Base-by-base conservation (phyloP, 1,140 invertebrate genomes). In the Phocides pigmalion region DNA sequence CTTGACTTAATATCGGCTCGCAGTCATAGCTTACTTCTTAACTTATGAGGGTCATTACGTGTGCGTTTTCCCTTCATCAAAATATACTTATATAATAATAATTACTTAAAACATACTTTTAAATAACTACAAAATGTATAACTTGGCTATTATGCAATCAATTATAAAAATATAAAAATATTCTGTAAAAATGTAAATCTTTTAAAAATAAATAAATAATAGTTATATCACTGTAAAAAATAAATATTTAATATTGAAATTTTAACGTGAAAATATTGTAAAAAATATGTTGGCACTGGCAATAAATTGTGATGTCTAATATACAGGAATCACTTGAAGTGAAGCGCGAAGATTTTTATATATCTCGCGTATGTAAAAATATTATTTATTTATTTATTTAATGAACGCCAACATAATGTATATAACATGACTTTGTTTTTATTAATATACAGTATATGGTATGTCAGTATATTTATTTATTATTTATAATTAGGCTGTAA, bases 161-260 rank as follows among this genome's bases (percentile, higher is more conserved):
- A 28, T 28, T 8, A 1, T 28, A 28, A 28, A 28, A 28, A 28
- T 22, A 28, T 6, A 28, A 28, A 28, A 28, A 28, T 28, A 28
- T 22, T 46, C 3, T 20, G 20, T 20, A 46, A 22, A 17, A 1
- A 20, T 46, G 17, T 46, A 46, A 46, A 46, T 46, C 5, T 20
- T 20, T 46, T 12, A 46, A 46, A 46, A 46, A 20, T 20, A 22
- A 46, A 46, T 12, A 12, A 46, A 46, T 20, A 12, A 6, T 28
- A 8, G 25, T 28, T n/a, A n/a, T n/a, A n/a, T n/a, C 25, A 28
- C 5, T 28, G 25, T 28, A 28, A 28, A 28, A 28, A 28, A 28
- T 8, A 28, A 3, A 28, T 1, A 28, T 8, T 28, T 3, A 3
- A 22, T 22, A 1, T 46, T 3, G 11, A 46, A 4, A 46, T 20